These are phyloP conservation scores for Drosophila percnosoma DNA, from an alignment of 2,888 invertebrate genomes.

Conservation along the genomic window DNA sequence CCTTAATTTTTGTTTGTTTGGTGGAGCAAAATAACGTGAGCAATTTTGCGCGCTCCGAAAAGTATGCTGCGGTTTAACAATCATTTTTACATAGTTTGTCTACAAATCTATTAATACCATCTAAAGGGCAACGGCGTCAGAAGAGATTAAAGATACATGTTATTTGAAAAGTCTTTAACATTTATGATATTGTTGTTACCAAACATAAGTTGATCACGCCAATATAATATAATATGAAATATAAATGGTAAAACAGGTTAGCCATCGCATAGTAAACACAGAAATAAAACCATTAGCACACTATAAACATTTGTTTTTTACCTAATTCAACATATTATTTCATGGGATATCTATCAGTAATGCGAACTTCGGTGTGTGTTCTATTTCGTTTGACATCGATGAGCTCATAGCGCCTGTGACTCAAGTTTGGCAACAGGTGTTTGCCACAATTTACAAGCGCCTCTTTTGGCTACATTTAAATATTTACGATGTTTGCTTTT, in stretches of 20 bases:
- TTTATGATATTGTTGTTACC: not conserved
- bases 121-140: accelerated
- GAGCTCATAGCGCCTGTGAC: slow-evolving; percentile 48
- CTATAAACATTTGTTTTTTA: not conserved
- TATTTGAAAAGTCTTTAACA: not conserved
- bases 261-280: too few relatives aligned
- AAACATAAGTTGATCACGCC: not conserved
- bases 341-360: not conserved
- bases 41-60: not conserved
- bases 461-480: slow-evolving; percentile 23
- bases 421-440: slow-evolving; percentile 47
- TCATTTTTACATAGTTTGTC: not conserved
- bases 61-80: not conserved
- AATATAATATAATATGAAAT: not conserved
- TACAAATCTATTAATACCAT: not conserved
- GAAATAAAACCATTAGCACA: not conserved
- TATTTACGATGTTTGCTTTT: slow-evolving; percentile 4
- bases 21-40: not conserved
- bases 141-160: not conserved
- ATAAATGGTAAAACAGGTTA: not conserved
- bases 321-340: not conserved
- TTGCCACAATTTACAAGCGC: slow-evolving; percentile 25
- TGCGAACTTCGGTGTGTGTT: not conserved
- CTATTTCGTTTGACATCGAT: slow-evolving; percentile 15
- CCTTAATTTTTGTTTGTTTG: not conserved